A percentile compares a stretch with the other conserved stretches of the same genome.
Evolutionary conservation across 2,113 vertebrate species (phyloP).

Genomic region (Barnardius zonarius): DNA sequence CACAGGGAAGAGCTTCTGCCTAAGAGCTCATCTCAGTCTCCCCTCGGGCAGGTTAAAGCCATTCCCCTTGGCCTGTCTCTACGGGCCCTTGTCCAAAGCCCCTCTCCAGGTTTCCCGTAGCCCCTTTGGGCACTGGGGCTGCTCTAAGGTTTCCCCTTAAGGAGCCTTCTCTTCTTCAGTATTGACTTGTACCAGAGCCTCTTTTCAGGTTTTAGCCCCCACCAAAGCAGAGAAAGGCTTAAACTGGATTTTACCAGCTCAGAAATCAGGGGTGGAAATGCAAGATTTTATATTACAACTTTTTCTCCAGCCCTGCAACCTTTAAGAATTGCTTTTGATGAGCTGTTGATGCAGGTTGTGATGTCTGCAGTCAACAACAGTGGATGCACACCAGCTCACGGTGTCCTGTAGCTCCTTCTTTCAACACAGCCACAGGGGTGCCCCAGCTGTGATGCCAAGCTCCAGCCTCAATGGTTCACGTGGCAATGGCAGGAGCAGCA

Average conservation of each 20-base stretch:
- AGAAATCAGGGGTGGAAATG: not conserved
- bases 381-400: accelerated
- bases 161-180: not conserved
- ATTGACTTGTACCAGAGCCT: not conserved
- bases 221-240: not conserved
- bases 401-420: not conserved
- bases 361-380: not conserved
- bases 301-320: not conserved
- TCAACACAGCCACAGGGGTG: not conserved
- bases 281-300: not conserved
- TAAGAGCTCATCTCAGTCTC: too few species aligned
- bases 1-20: too few species aligned
- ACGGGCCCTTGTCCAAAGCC: too few species aligned
- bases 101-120: not conserved
- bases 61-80: too few species aligned
- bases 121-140: too few species aligned
- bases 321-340: not conserved
- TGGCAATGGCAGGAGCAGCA: not conserved
- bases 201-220: not conserved
- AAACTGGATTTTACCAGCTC: not conserved
- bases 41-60: too few species aligned
- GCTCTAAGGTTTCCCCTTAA: not conserved
- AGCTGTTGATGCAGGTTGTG: not conserved
- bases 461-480: not conserved
- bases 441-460: accelerated